phyloP scores from a whole-genome alignment of 2,888 invertebrate species.

The Trichogramma evanescens region DNA sequence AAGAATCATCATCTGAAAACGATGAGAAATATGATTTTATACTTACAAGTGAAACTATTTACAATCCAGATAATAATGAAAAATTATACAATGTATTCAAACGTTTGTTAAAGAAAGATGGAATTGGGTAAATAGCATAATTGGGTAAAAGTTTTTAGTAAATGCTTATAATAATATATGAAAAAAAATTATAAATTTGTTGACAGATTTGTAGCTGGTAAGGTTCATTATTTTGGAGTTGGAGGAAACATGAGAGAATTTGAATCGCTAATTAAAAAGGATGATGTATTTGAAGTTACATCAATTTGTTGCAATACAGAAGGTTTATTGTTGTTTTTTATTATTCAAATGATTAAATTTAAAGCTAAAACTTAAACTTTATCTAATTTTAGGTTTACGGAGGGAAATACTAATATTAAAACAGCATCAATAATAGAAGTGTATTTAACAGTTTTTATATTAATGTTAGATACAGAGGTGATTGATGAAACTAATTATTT shows the following conservation, averaged over 20 bases:
- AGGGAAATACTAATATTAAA: constrained; percentile 32
- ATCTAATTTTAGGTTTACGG: constrained; percentile 32
- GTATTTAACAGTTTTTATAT: neutral
- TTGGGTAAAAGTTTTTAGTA: neutral
- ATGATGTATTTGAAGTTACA: constrained; percentile 52
- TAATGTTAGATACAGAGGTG: neutral
- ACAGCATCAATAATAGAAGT: neutral
- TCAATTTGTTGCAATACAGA: constrained; percentile 59
- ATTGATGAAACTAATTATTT: neutral
- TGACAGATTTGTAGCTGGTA: constrained; percentile 69
- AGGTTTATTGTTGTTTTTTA: constrained; percentile 45
- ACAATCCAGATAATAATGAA: constrained; percentile 70
- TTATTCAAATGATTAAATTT: neutral
- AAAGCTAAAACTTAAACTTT: neutral
- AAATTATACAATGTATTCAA: constrained; percentile 68
- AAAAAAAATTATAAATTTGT: neutral
- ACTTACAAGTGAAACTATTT: constrained; percentile 89
- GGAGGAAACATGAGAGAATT: constrained; percentile 81
- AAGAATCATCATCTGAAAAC: constrained; percentile 37
- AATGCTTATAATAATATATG: neutral
- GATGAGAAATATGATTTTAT: constrained; percentile 70
- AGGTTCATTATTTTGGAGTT: constrained; percentile 90
- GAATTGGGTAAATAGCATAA: constrained; percentile 52
- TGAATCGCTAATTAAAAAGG: constrained; percentile 55
- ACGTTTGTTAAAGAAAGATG: constrained; percentile 56